These are phyloP conservation scores for Microchirus variegatus DNA, from an alignment of 2,797 vertebrate genomes.

Conservation along the genomic window DNA sequence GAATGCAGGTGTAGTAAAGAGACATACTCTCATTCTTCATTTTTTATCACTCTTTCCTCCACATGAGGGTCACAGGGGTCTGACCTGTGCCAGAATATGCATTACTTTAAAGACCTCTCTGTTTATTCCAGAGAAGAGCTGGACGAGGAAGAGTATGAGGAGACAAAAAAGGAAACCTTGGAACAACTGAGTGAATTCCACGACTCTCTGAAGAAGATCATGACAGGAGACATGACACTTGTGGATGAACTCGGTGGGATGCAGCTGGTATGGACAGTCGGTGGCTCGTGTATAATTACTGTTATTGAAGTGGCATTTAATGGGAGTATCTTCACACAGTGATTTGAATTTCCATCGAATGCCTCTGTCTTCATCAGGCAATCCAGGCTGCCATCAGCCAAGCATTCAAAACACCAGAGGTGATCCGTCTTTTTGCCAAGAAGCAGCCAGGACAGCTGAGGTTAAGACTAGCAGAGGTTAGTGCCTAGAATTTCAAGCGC, in stretches of 20 bases:
- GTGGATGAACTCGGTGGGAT: slow-evolving; percentile 96
- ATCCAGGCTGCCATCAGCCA: slow-evolving; percentile 99
- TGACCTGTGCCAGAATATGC: not conserved
- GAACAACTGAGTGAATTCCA: slow-evolving; percentile 96
- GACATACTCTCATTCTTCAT: not conserved
- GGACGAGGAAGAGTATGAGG: slow-evolving; percentile 94
- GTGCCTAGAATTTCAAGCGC: not conserved
- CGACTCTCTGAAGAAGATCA: slow-evolving; percentile 95
- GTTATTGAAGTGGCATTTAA: not conserved
- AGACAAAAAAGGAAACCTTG: slow-evolving; percentile 96
- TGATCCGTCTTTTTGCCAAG: slow-evolving; percentile 97
- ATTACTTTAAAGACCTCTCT: not conserved
- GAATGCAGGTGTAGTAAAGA: slow-evolving; percentile 90
- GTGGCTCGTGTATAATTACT: not conserved
- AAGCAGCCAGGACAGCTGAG: slow-evolving; percentile 96
- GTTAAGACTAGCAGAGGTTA: slow-evolving; percentile 93
- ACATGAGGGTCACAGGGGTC: no score
- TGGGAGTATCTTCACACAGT: not conserved
- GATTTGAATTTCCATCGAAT: not conserved
- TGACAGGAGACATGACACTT: slow-evolving; percentile 97
- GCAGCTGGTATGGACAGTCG: slow-evolving; percentile 87
- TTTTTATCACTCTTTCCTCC: no score
- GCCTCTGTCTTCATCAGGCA: slow-evolving; percentile 80
- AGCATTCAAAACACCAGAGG: slow-evolving; percentile 98
- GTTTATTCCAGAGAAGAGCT: slow-evolving; percentile 87